These are phyloP conservation scores for Botrylloides violaceus DNA, from an alignment of 23 tunicate genomes.

Conservation along the genomic window DNA sequence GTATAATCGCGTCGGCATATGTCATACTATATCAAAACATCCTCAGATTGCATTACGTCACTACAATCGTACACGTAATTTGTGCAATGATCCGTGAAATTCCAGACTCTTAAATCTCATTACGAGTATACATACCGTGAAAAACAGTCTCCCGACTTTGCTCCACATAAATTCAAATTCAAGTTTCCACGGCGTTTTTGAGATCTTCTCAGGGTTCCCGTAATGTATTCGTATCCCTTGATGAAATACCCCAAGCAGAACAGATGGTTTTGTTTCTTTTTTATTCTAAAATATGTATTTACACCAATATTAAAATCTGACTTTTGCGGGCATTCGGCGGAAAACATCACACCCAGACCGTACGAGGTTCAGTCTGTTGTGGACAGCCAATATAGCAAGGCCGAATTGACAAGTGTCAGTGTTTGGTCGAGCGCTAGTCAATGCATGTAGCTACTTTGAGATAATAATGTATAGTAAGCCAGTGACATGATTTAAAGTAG, in stretches of 20 bases:
- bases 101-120: not conserved
- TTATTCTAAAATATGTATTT: conserved; percentile 38
- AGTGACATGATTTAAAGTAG: no score
- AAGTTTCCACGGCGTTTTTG: conserved; percentile 47
- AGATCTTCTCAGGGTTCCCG: conserved; percentile 22
- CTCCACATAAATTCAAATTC: conserved; percentile 84
- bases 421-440: no score
- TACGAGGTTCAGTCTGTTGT: no score
- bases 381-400: no score
- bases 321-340: not conserved
- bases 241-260: conserved; percentile 61
- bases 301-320: not conserved
- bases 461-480: not conserved
- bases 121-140: conserved; percentile 71
- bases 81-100: not conserved
- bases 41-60: not conserved
- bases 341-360: not conserved
- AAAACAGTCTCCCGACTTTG: conserved; percentile 87
- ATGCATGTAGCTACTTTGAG: not conserved
- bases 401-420: no score
- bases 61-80: no score
- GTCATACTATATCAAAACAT: not conserved
- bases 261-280: conserved; percentile 54
- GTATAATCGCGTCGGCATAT: not conserved
- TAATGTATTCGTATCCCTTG: conserved; percentile 81